Base-by-base conservation (phyloP, 2,888 invertebrate species). In the Drosophila hawaiiensis region DNA sequence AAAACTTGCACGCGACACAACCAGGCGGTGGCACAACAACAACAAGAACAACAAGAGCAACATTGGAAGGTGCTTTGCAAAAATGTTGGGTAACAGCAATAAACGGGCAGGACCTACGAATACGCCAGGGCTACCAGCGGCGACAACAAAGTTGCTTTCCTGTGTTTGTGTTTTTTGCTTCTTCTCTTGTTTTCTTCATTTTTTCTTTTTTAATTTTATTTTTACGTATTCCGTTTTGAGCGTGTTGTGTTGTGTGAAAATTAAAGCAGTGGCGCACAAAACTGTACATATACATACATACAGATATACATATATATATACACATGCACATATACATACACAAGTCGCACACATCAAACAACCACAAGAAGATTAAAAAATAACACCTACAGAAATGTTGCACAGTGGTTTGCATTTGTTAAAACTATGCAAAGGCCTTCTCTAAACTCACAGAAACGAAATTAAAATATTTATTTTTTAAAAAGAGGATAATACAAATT, bases 221-320 rank as follows among this genome's bases (percentile, higher is more conserved):
- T 62, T 31, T 33, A 25, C 47, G 59, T 65, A 69, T 68, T 80
- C 50, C 61, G 65, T 79, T 78, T 77, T 54, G 72, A 79, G 72
- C 63, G 29, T 67, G 50, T 60, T 73, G 56, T 59, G 69, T 75
- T 71, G 82, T 90, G 89, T 88, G 74, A 79, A 88, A 90, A 90
- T 90, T 90, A 88, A 90, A 89, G 88, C 85, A 85, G 77, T 90
- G 74, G 52, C 83, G 76, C 75, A 74, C 65, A 83, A 82, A 84
- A 76, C 63, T 65, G 64, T 56, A 67, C 56, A 39, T 55, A 54
- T 50, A 50, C 28, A 4, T 1, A 33, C 0, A 33, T 33, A 33
- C 33, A 33, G 41, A 58, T 47, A 47, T 16, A 56, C 4, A n/a
- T 14, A 28, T 39, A 33, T 41, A 58, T 41, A 33, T 33, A 33